Evolutionary conservation across 2,797 vertebrate genomes (phyloP).

Genomic region (Amniataba percoides): DNA sequence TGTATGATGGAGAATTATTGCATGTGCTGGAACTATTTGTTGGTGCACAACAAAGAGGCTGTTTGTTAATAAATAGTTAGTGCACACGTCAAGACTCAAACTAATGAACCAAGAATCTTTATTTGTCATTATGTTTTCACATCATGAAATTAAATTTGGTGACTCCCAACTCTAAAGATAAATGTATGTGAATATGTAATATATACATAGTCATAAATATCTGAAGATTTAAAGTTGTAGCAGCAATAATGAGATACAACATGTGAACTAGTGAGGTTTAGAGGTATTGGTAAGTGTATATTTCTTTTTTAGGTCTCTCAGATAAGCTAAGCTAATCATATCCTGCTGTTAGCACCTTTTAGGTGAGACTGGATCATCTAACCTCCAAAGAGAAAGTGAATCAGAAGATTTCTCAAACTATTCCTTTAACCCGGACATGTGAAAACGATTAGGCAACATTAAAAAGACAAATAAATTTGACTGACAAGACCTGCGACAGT

Average conservation of each 20-base stretch:
- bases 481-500: constrained; percentile 67
- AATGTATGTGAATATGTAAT: no score
- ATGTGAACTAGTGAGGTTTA: not conserved
- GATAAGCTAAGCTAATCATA: not conserved
- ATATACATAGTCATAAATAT: no score
- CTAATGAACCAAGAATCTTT: no score
- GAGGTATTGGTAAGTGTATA: not conserved
- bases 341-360: not conserved
- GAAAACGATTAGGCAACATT: constrained; percentile 20
- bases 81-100: no score
- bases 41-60: not conserved
- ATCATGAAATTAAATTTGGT: no score
- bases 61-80: not conserved
- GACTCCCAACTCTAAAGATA: no score
- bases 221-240: no score
- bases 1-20: no score
- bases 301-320: not conserved
- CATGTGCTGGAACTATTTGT: not conserved
- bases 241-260: not conserved
- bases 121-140: no score
- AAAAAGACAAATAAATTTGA: constrained; percentile 68
- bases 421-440: not conserved
- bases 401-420: not conserved
- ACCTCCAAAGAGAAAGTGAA: not conserved
- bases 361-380: not conserved